Conservation (phyloP, 1,140 invertebrate species). For the Papilio polytes region DNA sequence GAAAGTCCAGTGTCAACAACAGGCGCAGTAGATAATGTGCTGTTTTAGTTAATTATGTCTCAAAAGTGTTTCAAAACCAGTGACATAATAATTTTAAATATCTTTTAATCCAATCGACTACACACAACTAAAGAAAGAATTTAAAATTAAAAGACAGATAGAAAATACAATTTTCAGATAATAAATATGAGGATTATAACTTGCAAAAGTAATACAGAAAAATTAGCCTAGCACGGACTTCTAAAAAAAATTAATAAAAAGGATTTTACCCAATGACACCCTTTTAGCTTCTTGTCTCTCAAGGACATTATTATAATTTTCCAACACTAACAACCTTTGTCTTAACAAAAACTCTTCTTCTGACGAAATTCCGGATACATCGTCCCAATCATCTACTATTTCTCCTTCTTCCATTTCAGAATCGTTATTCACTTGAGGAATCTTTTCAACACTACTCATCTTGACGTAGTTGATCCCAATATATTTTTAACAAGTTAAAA, state of each 20-base stretch:
- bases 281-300: constrained; percentile 74
- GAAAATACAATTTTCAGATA: too few relatives aligned
- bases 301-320: constrained; percentile 77
- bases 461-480: constrained; percentile 15
- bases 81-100: too few relatives aligned
- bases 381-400: constrained; percentile 73
- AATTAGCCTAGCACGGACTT: not conserved
- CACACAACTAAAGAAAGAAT: too few relatives aligned
- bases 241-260: not conserved
- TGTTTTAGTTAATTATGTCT: too few relatives aligned
- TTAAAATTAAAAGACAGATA: too few relatives aligned
- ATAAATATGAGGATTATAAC: too few relatives aligned
- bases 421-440: constrained; percentile 58
- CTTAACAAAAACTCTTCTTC: constrained; percentile 75
- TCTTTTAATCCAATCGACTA: too few relatives aligned
- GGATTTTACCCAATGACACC: constrained; percentile 56
- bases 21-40: too few relatives aligned
- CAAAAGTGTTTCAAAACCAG: too few relatives aligned
- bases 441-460: constrained; percentile 64
- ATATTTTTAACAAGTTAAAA: not conserved
- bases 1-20: too few relatives aligned
- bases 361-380: constrained; percentile 75
- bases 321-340: constrained; percentile 72
- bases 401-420: constrained; percentile 79
- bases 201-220: too few relatives aligned